phyloP scores from a whole-genome alignment of 2,797 vertebrate genomes.

The Leptodactylus fallax region DNA sequence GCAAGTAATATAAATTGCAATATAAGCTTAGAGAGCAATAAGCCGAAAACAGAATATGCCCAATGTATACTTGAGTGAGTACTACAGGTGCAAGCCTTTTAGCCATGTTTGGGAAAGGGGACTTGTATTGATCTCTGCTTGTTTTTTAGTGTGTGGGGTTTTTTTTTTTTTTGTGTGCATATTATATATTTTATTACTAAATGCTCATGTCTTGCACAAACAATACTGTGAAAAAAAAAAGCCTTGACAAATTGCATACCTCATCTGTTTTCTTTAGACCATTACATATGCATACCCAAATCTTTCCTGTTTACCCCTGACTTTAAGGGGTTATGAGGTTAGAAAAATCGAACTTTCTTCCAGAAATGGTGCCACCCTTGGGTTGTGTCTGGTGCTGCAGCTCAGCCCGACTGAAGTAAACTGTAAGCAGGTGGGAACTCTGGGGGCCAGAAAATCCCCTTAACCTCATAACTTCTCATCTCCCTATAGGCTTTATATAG shows the following conservation, averaged over 20 bases:
- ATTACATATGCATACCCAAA: slow-evolving; percentile 2
- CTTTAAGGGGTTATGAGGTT: neutral
- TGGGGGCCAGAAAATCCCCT: no score
- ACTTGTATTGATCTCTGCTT: neutral
- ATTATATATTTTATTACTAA: neutral
- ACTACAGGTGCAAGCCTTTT: neutral
- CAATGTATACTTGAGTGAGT: neutral
- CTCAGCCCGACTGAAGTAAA: neutral
- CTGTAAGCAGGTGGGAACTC: neutral
- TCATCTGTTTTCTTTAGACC: slow-evolving; percentile 69
- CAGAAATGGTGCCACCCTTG: neutral
- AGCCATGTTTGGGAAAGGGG: neutral
- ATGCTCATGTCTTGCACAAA: slow-evolving; percentile 72
- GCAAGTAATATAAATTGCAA: neutral
- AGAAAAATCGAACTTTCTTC: neutral
- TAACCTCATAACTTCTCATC: neutral
- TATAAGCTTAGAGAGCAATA: slow-evolving; percentile 24
- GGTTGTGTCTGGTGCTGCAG: neutral
- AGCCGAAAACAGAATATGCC: neutral
- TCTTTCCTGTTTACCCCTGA: neutral
- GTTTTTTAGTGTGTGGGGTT: neutral
- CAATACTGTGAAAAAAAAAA: slow-evolving; percentile 76
- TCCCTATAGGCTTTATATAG: neutral
- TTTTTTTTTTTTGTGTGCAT: neutral
- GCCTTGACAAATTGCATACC: slow-evolving; percentile 80